Conservation (phyloP, 2,888 invertebrate genomes). For the Micoletzkya japonica region DNA sequence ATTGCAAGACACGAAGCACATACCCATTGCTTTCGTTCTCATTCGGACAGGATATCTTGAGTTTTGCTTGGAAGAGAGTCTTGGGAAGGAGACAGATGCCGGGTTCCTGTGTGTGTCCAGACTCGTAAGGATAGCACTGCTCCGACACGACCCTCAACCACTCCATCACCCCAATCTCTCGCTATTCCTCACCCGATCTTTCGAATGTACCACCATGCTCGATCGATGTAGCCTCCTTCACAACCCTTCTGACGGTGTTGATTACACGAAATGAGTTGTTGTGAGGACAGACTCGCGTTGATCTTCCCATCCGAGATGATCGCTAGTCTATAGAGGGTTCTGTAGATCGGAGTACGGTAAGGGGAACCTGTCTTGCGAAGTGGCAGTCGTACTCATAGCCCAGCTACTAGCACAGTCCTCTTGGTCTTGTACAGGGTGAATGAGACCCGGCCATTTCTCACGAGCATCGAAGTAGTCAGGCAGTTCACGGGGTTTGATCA, state of each 20-base stretch:
- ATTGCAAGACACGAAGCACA: not conserved
- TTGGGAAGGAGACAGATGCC: constrained; percentile 73
- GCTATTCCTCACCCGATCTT: constrained; percentile 70
- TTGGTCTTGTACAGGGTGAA: constrained; percentile 73
- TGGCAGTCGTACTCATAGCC: constrained; percentile 81
- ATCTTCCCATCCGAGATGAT: constrained; percentile 83
- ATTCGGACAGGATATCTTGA: constrained; percentile 23
- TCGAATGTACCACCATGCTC: constrained; percentile 86
- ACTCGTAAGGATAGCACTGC: constrained; percentile 78
- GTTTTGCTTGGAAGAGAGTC: constrained; percentile 45
- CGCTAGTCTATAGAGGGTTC: constrained; percentile 68
- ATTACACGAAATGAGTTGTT: constrained; percentile 85
- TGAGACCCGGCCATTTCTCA: constrained; percentile 76
- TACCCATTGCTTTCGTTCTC: constrained; percentile 19
- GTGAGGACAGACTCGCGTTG: constrained; percentile 76
- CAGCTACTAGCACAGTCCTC: constrained; percentile 81
- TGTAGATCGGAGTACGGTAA: too few relatives aligned
- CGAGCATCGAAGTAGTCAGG: constrained; percentile 80
- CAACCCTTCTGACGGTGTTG: constrained; percentile 79
- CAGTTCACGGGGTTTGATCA: constrained; percentile 65
- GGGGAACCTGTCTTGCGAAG: constrained; percentile 47
- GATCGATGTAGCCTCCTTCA: constrained; percentile 83
- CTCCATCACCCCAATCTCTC: not conserved
- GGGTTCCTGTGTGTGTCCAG: constrained; percentile 70
- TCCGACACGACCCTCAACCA: constrained; percentile 79